These are phyloP conservation scores for Hycleus cichorii DNA, from an alignment of 1,140 invertebrate species.

Conservation along the genomic window DNA sequence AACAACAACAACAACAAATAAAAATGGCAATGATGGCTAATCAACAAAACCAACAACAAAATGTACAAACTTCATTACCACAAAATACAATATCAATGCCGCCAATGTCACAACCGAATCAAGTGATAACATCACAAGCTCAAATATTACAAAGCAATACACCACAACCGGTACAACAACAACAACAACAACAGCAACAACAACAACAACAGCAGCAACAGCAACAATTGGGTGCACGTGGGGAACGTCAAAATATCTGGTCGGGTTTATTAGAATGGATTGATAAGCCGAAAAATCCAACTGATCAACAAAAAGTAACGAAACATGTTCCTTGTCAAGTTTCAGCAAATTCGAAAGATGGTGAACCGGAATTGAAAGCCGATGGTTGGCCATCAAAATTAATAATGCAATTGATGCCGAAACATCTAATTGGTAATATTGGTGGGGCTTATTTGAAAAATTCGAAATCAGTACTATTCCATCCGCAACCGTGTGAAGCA, in stretches of 20 bases:
- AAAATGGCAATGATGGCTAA: conserved; percentile 16
- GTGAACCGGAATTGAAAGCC: conserved; percentile 83
- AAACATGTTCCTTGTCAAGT: conserved; percentile 80
- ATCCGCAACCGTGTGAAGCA: conserved; percentile 69
- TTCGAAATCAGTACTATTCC: conserved; percentile 79
- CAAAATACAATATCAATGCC: conserved; percentile 18
- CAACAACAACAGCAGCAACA: conserved; percentile 8
- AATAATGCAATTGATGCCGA: conserved; percentile 90
- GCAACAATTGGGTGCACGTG: conserved; percentile 10
- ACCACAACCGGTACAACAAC: conserved; percentile 30
- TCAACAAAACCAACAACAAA: conserved; percentile 21
- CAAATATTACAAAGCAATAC: conserved; percentile 12
- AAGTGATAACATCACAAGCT: conserved; percentile 14
- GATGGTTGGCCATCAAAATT: conserved; percentile 88
- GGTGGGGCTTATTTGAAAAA: conserved; percentile 80
- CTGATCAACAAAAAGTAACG: conserved; percentile 68
- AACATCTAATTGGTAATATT: conserved; percentile 79
- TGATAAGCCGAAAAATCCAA: conserved; percentile 70
- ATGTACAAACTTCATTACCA: conserved; percentile 21
- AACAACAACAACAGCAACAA: conserved; percentile 6
- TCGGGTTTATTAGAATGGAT: conserved; percentile 84
- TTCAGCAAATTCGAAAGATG: conserved; percentile 66
- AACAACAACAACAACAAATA: conserved; percentile 14
- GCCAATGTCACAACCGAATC: conserved; percentile 17
- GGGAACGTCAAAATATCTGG: conserved; percentile 72